A percentile compares a stretch with the other conserved stretches of the same genome.
phyloP scores from a whole-genome alignment of 2,797 vertebrate species.

The Sus cebifrons region DNA sequence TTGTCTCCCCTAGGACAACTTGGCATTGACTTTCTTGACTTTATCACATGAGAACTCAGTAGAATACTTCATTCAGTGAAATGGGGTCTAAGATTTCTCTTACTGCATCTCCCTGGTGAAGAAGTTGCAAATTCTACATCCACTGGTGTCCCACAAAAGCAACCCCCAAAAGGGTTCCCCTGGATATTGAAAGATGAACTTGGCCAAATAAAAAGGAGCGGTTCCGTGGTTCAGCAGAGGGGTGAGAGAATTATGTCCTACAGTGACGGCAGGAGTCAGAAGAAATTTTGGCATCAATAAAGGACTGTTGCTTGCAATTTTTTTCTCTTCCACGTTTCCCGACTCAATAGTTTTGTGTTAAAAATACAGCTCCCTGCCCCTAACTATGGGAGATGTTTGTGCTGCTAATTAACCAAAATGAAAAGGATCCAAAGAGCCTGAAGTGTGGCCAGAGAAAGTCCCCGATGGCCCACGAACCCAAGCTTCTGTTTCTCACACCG shows the following conservation, averaged over 20 bases:
- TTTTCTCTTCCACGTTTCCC: conserved; percentile 62
- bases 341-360: conserved; percentile 45
- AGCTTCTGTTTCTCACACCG: conserved; percentile 23
- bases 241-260: neutral
- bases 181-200: conserved; percentile 14
- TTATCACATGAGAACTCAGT: conserved; percentile 20
- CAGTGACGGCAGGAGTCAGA: neutral
- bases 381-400: neutral
- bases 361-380: neutral
- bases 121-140: conserved; percentile 52
- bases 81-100: neutral
- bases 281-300: conserved; percentile 43
- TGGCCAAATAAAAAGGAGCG: neutral
- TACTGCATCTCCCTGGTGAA: neutral
- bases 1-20: neutral
- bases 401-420: conserved; percentile 49
- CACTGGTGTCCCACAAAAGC: neutral
- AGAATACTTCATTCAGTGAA: conserved; percentile 50
- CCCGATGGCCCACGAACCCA: conserved; percentile 25
- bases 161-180: neutral
- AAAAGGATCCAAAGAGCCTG: conserved; percentile 45
- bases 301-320: conserved; percentile 14
- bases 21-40: neutral
- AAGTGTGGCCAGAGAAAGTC: conserved; percentile 4
- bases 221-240: neutral